Evolutionary conservation across 2,797 vertebrate genomes (phyloP).

Genomic region (Sebastes iracundus): DNA sequence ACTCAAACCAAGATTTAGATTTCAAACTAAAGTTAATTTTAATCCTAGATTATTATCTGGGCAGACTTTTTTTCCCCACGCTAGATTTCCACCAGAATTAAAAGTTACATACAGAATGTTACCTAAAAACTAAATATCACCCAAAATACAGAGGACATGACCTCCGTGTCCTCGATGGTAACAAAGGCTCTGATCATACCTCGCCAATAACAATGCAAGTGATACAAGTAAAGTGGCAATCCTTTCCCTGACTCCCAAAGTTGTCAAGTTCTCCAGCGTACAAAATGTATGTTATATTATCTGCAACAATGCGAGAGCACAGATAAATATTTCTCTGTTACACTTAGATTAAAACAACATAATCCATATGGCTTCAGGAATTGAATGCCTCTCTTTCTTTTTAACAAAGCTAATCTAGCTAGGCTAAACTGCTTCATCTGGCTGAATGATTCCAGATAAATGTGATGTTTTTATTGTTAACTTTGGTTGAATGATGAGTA

Average conservation of each 20-base stretch:
- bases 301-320: not conserved
- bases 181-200: no score
- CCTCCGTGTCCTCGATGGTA: no score
- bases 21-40: not conserved
- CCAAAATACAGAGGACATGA: no score
- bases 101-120: no score
- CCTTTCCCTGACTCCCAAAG: not conserved
- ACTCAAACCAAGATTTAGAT: not conserved
- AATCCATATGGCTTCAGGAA: not conserved
- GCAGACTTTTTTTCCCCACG: not conserved
- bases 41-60: not conserved
- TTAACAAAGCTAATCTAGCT: not conserved
- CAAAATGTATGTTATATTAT: not conserved
- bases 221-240: not conserved
- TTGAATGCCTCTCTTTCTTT: not conserved
- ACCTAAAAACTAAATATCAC: no score
- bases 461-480: not conserved
- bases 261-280: not conserved
- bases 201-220: no score
- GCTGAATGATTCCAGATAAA: not conserved
- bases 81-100: no score
- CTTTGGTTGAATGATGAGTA: not conserved
- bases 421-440: not conserved
- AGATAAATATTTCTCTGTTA: not conserved
- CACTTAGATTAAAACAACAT: not conserved